Evolutionary conservation across 2,888 invertebrate species (phyloP), one percentile per base, ranked within the genome.

Genomic region (Tanytarsus gracilentus): DNA sequence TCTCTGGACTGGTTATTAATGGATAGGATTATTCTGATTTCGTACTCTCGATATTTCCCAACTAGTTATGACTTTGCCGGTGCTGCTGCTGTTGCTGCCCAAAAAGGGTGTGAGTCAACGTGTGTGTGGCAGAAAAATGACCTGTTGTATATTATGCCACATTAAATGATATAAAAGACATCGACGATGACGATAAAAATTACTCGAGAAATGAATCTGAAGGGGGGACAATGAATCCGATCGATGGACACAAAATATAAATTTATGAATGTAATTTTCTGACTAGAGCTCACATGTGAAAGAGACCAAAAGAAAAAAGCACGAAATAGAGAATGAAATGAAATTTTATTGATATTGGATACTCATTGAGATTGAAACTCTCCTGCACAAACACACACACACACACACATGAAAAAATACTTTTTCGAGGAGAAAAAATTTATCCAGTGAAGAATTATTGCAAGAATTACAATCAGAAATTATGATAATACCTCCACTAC

Each of bases 271-370:
- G 36, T 55, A 30, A 36, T 55, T 55, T 55, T 39, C 52, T 30
- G 18, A 18, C 16, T 40, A 23, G 3, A n/a, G 11, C 40, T 40
- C 21, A 5, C 21, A n/a, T 14, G 14, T 18, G 18, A 40, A 40
- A 21, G 18, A n/a, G 16, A 40, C 9, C 16, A 40, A 40, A 8
- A 7, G 16, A 40, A 9, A 1, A 2, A 21, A 40, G 21, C 16
- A 18, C n/a, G 36, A 36, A 21, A 16, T 18, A 18, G 33, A 52
- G 33, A 16, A 55, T 55, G 55, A 55, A 55, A 55, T 55, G 55
- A 55, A 36, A 55, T 55, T 55, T 55, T 55, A 55, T 55, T 55
- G 55, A 55, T 55, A 55, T 55, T 55, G 55, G 55, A 55, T 27
- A 49, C 26, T 25, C n/a, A 30, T 11, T 6, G 30, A 11, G 7